These are phyloP conservation scores for Loxodonta africana DNA, from an alignment of 2,113 vertebrate species.

Conservation along the genomic window DNA sequence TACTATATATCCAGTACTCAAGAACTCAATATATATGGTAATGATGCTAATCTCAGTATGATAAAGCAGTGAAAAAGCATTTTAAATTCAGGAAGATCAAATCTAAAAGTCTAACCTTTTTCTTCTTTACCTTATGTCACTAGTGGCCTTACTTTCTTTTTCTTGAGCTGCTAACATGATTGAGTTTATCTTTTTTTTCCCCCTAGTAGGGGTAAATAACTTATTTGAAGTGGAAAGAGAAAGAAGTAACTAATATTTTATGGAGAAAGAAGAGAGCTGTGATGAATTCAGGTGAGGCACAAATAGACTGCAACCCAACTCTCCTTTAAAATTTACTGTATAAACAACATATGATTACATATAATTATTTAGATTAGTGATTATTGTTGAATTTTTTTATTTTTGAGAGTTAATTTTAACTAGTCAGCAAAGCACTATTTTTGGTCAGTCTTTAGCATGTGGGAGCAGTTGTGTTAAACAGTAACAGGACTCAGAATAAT, in stretches of 20 bases:
- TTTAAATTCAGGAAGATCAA: neutral
- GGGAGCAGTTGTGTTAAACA: neutral
- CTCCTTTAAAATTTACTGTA: neutral
- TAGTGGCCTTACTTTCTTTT: neutral
- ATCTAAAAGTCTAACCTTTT: neutral
- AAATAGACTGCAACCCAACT: neutral
- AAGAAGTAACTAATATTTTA: neutral
- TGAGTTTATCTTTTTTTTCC: neutral
- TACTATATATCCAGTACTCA: neutral
- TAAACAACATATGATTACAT: neutral
- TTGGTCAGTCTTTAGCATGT: neutral
- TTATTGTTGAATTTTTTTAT: neutral
- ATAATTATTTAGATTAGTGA: neutral
- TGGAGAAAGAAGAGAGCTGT: neutral
- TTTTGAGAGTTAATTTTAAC: neutral
- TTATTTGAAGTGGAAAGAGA: neutral
- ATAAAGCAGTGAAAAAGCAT: neutral
- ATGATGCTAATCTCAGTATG: neutral
- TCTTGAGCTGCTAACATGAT: neutral
- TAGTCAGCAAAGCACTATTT: neutral
- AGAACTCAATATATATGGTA: neutral
- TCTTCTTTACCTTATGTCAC: neutral
- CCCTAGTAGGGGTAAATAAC: neutral
- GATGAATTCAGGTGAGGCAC: neutral
- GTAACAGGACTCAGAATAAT: neutral